Base-by-base conservation (phyloP, 2,113 vertebrate genomes). In the Cyphomyrus plagiostoma region DNA sequence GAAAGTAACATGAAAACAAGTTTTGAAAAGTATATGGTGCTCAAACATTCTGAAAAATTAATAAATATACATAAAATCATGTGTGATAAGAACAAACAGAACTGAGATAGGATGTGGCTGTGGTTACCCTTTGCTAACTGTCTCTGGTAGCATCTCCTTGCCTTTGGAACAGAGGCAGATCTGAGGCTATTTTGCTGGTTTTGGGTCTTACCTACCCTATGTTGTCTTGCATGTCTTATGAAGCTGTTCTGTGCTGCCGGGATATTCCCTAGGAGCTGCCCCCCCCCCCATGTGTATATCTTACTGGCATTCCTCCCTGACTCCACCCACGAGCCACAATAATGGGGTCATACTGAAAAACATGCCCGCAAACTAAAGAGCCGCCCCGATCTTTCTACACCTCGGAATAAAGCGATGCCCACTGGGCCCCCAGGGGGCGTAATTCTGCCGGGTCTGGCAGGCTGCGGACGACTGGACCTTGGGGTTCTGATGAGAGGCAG, bases 401-500 rank as follows among this genome's bases (percentile, higher is more conserved):
- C 92, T 91, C 90, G 88, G 87, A 95, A 94, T 93, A 92, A 90
- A 93, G 95, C 95, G 93, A 94, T 94, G 94, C 93, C 91, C 92
- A 17, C 30, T 39, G 90, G 92, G 94, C 95, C 94, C 93, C 93
- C 90, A 91, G 92, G 91, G n/a, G 87, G 91, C 93, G 95, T 96
- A 95, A 95, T 95, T 96, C 95, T 86, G 74, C 88, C 89, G 92
- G 92, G 70, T 90, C 92, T n/a, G 89, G 39, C 91, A 89, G 91
- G 92, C 85, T 15, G n/a, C 90, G 91, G 94, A 93, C 9, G 93
- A 91, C 94, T 90, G 84, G 92, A 94, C 94, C 95, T 93, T 88
- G 92, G 92, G 95, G 95, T 95, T 95, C 94, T 94, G 94, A 95
- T 95, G 94, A 95, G 95, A 95, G 93, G 95, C 94, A 94, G 93